Evolutionary conservation across 1,140 invertebrate genomes (phyloP).

Genomic region (Drosophila pachea): DNA sequence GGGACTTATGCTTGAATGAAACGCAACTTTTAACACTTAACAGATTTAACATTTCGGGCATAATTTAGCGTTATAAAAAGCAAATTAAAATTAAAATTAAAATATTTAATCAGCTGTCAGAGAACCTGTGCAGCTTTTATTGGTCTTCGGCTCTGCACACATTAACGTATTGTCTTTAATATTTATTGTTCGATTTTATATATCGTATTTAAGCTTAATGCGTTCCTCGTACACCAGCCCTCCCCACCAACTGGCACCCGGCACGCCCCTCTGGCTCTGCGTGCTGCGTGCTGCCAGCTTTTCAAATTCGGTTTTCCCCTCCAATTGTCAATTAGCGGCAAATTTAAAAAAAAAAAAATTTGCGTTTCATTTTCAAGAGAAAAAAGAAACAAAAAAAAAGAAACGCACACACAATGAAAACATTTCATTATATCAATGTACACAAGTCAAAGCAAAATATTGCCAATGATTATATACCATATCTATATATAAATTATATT

Average conservation of each 20-base stretch:
- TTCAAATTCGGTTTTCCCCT: conserved; percentile 21
- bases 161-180: conserved; percentile 1
- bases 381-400: no score
- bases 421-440: neutral
- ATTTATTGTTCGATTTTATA: conserved; percentile 3
- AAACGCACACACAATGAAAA: neutral
- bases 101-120: conserved; percentile 66
- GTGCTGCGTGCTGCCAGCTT: neutral
- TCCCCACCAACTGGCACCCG: neutral
- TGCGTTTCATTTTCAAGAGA: neutral
- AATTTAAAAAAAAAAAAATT: conserved; percentile 18
- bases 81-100: conserved; percentile 60
- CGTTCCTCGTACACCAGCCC: neutral
- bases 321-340: conserved; percentile 39
- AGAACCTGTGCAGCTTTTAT: conserved; percentile 11
- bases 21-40: conserved; percentile 21
- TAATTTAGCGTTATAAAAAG: conserved; percentile 44
- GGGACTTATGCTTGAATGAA: conserved; percentile 18
- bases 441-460: no score
- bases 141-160: neutral
- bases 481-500: no score
- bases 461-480: no score
- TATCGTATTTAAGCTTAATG: neutral
- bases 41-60: conserved; percentile 51
- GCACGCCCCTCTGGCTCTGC: no score